These are phyloP conservation scores for Agriotes lineatus DNA, from an alignment of 2,888 invertebrate species.

Conservation along the genomic window DNA sequence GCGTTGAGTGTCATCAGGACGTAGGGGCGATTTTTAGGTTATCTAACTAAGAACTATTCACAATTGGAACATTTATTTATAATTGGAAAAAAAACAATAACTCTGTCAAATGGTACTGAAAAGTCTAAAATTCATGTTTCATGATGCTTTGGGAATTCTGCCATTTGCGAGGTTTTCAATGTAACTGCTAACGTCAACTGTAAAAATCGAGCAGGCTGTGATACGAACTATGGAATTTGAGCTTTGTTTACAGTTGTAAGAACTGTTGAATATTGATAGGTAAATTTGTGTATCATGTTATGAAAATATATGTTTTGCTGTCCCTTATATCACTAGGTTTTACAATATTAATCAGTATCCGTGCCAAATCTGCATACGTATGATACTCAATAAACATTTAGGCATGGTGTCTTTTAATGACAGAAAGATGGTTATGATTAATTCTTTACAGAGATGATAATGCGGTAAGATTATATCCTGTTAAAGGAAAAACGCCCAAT, in stretches of 20 bases:
- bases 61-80: no score
- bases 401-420: neutral
- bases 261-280: slow-evolving; percentile 5
- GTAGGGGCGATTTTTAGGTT: no score
- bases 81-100: no score
- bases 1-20: no score
- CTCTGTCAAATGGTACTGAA: no score
- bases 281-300: slow-evolving; percentile 8
- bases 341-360: neutral
- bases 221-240: no score
- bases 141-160: no score
- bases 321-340: neutral
- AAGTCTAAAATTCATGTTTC: no score
- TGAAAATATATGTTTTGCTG: neutral
- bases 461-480: slow-evolving; percentile 10
- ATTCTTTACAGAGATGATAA: slow-evolving; percentile 1
- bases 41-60: no score
- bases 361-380: neutral
- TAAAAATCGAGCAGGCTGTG: no score
- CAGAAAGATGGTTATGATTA: neutral
- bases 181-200: no score
- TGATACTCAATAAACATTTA: neutral
- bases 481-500: slow-evolving; percentile 19
- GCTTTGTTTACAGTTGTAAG: neutral
- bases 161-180: no score